Conservation (phyloP, 2,797 vertebrate genomes). For the Clarias platycephalus region DNA sequence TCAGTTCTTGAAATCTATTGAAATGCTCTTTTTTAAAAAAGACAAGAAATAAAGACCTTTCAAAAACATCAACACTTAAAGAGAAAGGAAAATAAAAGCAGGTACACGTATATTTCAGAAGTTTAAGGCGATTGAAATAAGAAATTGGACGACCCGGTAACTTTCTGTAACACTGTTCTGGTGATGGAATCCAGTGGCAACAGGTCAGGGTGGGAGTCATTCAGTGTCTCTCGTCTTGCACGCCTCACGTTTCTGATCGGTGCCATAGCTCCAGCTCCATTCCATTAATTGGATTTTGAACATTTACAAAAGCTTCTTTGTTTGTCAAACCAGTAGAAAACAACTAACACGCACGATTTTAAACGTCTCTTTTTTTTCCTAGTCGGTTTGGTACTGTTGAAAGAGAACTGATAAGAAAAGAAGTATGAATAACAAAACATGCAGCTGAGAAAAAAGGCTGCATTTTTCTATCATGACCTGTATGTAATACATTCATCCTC, state of each 20-base stretch:
- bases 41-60: slow-evolving; percentile 72
- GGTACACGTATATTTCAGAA: slow-evolving; percentile 76
- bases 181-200: slow-evolving; percentile 76
- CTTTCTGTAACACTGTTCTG: slow-evolving; percentile 62
- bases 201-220: slow-evolving; percentile 70
- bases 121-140: slow-evolving; percentile 83
- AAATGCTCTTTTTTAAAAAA: slow-evolving; percentile 66
- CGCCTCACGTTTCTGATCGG: slow-evolving; percentile 52
- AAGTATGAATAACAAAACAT: slow-evolving; percentile 58
- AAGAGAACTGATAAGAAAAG: slow-evolving; percentile 68
- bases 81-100: slow-evolving; percentile 70
- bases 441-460: slow-evolving; percentile 73
- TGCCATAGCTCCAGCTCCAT: slow-evolving; percentile 51
- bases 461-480: slow-evolving; percentile 71
- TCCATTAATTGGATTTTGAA: slow-evolving; percentile 63
- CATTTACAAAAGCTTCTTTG: slow-evolving; percentile 74
- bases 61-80: slow-evolving; percentile 74
- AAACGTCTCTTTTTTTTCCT: slow-evolving; percentile 54
- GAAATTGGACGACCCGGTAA: slow-evolving; percentile 73
- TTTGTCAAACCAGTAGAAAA: slow-evolving; percentile 73
- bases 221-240: slow-evolving; percentile 71
- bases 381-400: slow-evolving; percentile 62
- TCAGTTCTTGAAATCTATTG: slow-evolving; percentile 75
- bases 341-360: slow-evolving; percentile 64
- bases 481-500: slow-evolving; percentile 82